Percentiles rank a stretch among this genome's conserved stretches.
phyloP scores from a whole-genome alignment of 2,113 vertebrate species.

The Pelodiscus sinensis region DNA sequence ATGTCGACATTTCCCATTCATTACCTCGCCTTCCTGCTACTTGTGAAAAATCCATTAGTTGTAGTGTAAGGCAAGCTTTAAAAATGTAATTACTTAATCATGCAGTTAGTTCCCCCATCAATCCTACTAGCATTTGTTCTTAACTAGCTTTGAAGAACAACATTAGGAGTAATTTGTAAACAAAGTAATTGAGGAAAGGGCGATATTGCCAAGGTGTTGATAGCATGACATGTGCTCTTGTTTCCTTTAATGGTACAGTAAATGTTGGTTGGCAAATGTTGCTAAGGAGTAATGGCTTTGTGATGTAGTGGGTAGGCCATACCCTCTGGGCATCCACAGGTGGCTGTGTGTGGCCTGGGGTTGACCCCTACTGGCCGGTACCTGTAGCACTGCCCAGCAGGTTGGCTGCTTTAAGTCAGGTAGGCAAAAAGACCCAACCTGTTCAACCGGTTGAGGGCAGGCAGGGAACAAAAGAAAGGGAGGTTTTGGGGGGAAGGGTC shows the following conservation, averaged over 20 bases:
- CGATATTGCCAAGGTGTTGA: constrained; percentile 84
- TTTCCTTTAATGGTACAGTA: constrained; percentile 63
- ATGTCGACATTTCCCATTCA: constrained; percentile 82
- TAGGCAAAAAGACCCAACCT: no score
- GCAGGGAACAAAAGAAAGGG: no score
- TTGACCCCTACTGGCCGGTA: no score
- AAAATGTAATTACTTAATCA: constrained; percentile 87
- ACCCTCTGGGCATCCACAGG: no score
- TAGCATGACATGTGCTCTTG: constrained; percentile 69
- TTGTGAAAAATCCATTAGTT: constrained; percentile 80
- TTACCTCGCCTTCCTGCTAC: constrained; percentile 76
- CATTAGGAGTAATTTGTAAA: constrained; percentile 88
- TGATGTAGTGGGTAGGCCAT: no score
- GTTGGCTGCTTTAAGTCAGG: no score
- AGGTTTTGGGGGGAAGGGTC: no score
- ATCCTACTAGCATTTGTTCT: constrained; percentile 82
- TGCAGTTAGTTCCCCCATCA: constrained; percentile 83
- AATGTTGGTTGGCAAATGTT: constrained; percentile 54
- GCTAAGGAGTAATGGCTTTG: neutral
- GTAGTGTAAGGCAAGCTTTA: constrained; percentile 82
- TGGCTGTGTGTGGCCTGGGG: no score
- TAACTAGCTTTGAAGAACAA: constrained; percentile 86
- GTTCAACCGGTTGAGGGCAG: no score
- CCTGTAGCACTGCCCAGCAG: no score
- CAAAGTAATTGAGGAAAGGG: constrained; percentile 84